Percentiles rank a stretch among this genome's conserved stretches.
Conservation (phyloP, 2,113 vertebrate species). For the Lota lota region DNA sequence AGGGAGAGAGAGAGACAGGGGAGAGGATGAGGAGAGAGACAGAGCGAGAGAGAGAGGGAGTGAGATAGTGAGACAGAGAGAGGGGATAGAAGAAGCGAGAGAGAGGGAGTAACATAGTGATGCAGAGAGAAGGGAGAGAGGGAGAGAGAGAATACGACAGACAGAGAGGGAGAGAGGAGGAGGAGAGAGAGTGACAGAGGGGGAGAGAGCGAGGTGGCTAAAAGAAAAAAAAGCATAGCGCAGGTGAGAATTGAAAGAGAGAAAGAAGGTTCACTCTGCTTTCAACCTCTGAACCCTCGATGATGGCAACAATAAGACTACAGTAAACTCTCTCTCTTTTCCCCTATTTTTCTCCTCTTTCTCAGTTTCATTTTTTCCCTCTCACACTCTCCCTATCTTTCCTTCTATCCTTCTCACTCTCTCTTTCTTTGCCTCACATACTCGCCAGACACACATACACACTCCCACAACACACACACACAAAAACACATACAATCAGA, state of each 20-base stretch:
- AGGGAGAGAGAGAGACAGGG: background rate
- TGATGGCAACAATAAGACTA: conserved; percentile 56
- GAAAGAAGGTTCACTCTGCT: background rate
- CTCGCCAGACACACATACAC: background rate
- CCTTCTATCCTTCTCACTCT: conserved; percentile 1
- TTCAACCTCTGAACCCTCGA: conserved; percentile 2
- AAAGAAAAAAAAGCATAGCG: conserved; percentile 62
- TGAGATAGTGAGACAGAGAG: background rate
- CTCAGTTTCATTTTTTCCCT: background rate
- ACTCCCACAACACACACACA: conserved; percentile 11
- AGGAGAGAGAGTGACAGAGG: background rate
- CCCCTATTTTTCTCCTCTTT: conserved; percentile 10
- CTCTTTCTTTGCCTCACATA: background rate
- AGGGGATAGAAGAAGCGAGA: background rate
- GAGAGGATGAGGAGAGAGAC: no score
- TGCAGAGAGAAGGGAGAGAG: no score
- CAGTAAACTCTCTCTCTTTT: conserved; percentile 31
- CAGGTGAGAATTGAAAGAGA: conserved; percentile 5
- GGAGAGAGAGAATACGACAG: no score
- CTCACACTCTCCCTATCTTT: conserved; percentile 8
- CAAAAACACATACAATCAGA: conserved; percentile 68
- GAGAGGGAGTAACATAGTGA: background rate
- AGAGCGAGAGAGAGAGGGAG: no score
- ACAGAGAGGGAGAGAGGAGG: background rate
- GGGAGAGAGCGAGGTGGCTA: conserved; percentile 11